Conservation (phyloP, 2,797 vertebrate species). For the Florisuga fusca region DNA sequence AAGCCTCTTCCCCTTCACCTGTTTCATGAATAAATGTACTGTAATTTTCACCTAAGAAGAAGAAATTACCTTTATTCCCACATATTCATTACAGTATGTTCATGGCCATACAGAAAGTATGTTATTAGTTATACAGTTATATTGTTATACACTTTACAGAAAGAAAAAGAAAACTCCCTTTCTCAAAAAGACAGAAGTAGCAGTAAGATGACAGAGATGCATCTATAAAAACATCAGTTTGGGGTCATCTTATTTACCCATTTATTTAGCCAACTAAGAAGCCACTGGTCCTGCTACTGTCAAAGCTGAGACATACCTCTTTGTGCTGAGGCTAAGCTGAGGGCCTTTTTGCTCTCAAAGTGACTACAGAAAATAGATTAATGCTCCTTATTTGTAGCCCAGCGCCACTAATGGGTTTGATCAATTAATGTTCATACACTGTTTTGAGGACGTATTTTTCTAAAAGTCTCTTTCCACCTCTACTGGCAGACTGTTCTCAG, state of each 20-base stretch:
- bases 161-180: not conserved
- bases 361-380: not conserved
- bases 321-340: not conserved
- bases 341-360: not conserved
- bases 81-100: not conserved
- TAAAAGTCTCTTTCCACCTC: slow-evolving; percentile 12
- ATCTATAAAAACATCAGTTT: not conserved
- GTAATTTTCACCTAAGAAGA: not conserved
- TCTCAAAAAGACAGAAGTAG: not conserved
- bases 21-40: not conserved
- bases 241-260: not conserved
- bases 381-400: not conserved
- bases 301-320: not conserved
- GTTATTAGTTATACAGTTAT: not conserved
- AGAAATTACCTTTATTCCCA: not conserved
- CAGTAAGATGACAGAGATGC: not conserved
- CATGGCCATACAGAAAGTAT: not conserved
- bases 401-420: not conserved
- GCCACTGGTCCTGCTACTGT: not conserved
- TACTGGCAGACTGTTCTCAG: slow-evolving; percentile 22
- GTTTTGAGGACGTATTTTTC: slow-evolving; percentile 4
- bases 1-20: not conserved
- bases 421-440: not conserved
- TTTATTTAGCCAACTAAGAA: not conserved
- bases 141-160: not conserved